phyloP scores from a whole-genome alignment of 2,797 vertebrate species.

The Poeciliopsis presidionis region DNA sequence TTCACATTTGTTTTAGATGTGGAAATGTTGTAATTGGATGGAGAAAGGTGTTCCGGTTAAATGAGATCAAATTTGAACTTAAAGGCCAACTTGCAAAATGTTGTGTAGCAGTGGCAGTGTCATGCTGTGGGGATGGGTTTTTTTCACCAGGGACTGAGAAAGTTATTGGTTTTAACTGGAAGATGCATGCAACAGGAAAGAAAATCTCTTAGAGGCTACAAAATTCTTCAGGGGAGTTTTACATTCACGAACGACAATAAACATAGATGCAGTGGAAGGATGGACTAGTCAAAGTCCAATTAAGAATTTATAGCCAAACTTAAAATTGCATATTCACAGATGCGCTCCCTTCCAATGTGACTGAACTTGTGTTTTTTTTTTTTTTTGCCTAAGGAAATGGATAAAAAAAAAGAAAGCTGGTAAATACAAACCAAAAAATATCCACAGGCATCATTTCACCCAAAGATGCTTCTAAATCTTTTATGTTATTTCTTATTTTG shows the following conservation, averaged over 20 bases:
- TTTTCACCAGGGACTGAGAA: not conserved
- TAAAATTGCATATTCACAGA: not conserved
- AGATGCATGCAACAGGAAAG: not conserved
- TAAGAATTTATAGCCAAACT: not conserved
- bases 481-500: not conserved
- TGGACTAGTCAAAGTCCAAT: not conserved
- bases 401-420: not conserved
- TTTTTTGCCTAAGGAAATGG: not conserved
- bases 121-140: not conserved
- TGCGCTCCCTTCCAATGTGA: not conserved
- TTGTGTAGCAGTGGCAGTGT: not conserved
- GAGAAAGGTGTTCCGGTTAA: not conserved
- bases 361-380: not conserved
- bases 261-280: not conserved
- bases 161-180: not conserved
- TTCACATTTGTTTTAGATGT: slow-evolving; percentile 1
- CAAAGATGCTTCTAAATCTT: not conserved
- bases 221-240: not conserved
- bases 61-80: not conserved
- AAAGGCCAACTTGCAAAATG: not conserved
- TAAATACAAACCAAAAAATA: not conserved
- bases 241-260: not conserved
- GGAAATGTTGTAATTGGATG: not conserved
- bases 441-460: not conserved
- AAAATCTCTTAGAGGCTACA: not conserved